Evolutionary conservation across 2,888 invertebrate species (phyloP), one percentile per base, ranked within the genome.

Genomic region (Phengaris arion): DNA sequence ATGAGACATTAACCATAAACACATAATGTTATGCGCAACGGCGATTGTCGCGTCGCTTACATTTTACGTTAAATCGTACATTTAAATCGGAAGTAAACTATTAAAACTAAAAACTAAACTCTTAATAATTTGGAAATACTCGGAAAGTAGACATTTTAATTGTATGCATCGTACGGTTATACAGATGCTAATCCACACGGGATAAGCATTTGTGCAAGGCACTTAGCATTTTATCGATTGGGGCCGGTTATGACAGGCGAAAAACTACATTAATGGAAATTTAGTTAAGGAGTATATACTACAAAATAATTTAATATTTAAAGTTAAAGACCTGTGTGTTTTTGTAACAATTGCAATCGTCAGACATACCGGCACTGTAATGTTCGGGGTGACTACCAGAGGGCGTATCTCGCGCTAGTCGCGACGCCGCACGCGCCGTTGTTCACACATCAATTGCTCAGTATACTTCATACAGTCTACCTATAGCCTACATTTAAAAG

Each of bases 401-500:
- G 48, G 8, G 70, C 70, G 70, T 70, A 51, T 70, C 51, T 48
- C 52, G 70, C 70, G 22, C 35, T 12, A 8, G 57, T 76, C 22
- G 78, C 76, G 80, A 79, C 82, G 81, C 79, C 78, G 80, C 81
- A 80, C 82, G 80, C 81, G 77, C 78, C 79, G 79, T 76, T 75
- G 76, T 75, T 74, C 74, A 76, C 79, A 82, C 80, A 75, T 76
- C 76, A 77, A 79, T 81, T 84, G 85, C 86, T 85, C 84, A 84
- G 83, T 83, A 84, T 86, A 86, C 85, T 87, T 84, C 88, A 85
- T 89, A 90, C 64, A 86, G 84, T 87, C 87, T 91, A 93, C 86
- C 87, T 92, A 90, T 85, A 89, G 86, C 89, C 90, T 94, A 93
- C 86, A 85, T 91, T 91, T 88, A 89, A 75, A 91, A 91, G 91